Conservation (phyloP, 2,113 vertebrate genomes). For the Pao palembangensis region DNA sequence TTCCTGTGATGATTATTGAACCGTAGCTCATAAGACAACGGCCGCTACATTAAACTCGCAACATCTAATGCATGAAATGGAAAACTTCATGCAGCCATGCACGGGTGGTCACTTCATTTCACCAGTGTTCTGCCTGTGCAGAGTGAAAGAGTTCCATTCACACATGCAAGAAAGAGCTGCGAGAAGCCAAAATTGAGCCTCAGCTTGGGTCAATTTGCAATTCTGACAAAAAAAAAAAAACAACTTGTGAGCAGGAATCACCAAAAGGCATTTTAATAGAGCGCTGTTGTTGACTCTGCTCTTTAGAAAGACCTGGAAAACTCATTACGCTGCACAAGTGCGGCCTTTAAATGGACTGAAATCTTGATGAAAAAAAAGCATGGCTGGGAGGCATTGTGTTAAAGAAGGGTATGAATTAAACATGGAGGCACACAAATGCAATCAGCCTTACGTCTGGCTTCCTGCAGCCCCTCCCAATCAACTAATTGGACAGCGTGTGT, state of each 20-base stretch:
- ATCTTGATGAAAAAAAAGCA: slow-evolving; percentile 59
- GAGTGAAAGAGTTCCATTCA: slow-evolving; percentile 18
- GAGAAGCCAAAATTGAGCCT: slow-evolving; percentile 25
- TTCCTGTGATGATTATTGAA: too few species aligned
- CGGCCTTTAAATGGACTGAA: slow-evolving; percentile 60
- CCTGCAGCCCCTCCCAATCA: slow-evolving; percentile 42
- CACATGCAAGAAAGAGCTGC: slow-evolving; percentile 17
- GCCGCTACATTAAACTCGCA: background rate
- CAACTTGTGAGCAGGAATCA: slow-evolving; percentile 45
- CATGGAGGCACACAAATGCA: slow-evolving; percentile 34
- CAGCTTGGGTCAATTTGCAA: slow-evolving; percentile 58
- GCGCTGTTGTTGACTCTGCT: slow-evolving; percentile 59
- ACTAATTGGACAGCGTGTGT: slow-evolving; percentile 33
- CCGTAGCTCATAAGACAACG: background rate
- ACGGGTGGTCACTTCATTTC: too few species aligned
- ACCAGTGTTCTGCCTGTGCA: background rate
- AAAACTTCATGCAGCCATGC: background rate
- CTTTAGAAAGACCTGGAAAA: slow-evolving; percentile 61
- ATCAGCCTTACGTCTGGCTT: slow-evolving; percentile 31
- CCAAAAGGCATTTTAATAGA: slow-evolving; percentile 66
- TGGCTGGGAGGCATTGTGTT: slow-evolving; percentile 38
- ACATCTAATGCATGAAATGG: background rate
- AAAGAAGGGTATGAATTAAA: slow-evolving; percentile 58
- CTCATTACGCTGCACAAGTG: slow-evolving; percentile 51
- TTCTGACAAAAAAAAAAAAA: slow-evolving; percentile 46